Conservation (phyloP, 1,140 invertebrate genomes). For the Ruditapes philippinarum region DNA sequence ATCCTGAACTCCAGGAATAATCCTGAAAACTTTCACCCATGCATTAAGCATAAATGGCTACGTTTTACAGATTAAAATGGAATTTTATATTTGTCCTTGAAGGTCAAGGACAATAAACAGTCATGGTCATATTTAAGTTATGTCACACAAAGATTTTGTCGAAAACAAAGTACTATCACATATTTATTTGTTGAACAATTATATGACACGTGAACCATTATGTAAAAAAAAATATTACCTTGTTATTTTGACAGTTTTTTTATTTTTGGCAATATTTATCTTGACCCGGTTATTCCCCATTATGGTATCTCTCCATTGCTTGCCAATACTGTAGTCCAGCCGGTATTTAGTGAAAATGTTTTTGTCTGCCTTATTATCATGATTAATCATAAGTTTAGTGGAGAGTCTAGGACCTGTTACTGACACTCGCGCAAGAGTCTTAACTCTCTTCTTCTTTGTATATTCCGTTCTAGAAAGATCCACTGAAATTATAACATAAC, state of each 20-base stretch:
- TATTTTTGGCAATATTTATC: constrained; percentile 70
- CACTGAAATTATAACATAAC: no score
- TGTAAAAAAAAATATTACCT: constrained; percentile 70
- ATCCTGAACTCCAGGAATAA: no score
- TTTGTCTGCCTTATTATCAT: constrained; percentile 64
- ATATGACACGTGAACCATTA: no score
- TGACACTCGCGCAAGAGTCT: constrained; percentile 59
- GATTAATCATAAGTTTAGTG: constrained; percentile 59
- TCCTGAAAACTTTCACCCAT: no score
- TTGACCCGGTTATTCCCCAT: constrained; percentile 70
- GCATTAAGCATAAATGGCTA: no score
- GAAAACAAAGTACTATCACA: no score
- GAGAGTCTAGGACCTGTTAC: constrained; percentile 71
- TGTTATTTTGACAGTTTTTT: constrained; percentile 69
- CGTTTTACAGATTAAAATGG: no score
- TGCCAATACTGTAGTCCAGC: constrained; percentile 75
- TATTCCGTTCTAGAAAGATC: constrained; percentile 47
- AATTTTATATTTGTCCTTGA: no score
- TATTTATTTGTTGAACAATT: no score
- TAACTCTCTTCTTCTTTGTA: constrained; percentile 59
- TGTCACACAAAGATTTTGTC: no score
- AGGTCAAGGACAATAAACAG: no score
- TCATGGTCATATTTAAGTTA: no score
- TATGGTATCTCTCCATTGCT: constrained; percentile 71
- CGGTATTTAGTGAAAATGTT: constrained; percentile 59